Evolutionary conservation across 2,113 vertebrate genomes (phyloP).

Genomic region (Sorex araneus): DNA sequence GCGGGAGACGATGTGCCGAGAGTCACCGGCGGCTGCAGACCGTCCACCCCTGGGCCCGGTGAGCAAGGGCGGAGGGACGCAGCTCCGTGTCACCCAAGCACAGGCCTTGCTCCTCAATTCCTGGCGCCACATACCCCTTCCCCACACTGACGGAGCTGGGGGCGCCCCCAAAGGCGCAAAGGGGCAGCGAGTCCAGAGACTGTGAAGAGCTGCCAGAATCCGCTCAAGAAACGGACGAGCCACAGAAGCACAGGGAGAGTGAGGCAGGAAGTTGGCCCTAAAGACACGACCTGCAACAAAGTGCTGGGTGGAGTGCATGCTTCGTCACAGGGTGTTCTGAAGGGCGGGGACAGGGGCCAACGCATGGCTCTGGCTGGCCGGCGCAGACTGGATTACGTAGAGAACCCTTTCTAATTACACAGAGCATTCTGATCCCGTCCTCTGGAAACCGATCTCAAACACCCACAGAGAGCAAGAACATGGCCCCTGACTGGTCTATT

Average conservation of each 20-base stretch:
- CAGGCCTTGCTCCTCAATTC: conserved; percentile 60
- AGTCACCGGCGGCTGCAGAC: no score
- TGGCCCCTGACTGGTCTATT: no score
- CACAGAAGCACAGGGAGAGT: conserved; percentile 45
- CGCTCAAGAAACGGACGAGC: conserved; percentile 1
- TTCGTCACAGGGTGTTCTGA: conserved; percentile 18
- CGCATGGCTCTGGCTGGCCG: not conserved
- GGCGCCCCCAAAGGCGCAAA: conserved; percentile 1
- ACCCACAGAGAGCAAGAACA: no score
- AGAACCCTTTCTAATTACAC: no score
- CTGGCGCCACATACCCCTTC: not conserved
- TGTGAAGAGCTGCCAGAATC: conserved; percentile 19
- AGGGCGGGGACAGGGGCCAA: not conserved
- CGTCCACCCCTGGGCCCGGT: no score
- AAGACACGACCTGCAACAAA: not conserved
- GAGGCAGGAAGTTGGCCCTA: not conserved
- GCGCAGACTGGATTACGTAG: not conserved
- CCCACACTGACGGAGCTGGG: no score
- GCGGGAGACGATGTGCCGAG: no score
- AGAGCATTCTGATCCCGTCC: no score
- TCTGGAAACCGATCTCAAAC: no score
- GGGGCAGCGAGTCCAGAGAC: conserved; percentile 53
- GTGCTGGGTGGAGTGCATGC: not conserved
- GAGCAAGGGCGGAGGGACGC: no score
- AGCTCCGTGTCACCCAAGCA: no score